Conservation (phyloP, 2,113 vertebrate species). For the Raja brachyura region DNA sequence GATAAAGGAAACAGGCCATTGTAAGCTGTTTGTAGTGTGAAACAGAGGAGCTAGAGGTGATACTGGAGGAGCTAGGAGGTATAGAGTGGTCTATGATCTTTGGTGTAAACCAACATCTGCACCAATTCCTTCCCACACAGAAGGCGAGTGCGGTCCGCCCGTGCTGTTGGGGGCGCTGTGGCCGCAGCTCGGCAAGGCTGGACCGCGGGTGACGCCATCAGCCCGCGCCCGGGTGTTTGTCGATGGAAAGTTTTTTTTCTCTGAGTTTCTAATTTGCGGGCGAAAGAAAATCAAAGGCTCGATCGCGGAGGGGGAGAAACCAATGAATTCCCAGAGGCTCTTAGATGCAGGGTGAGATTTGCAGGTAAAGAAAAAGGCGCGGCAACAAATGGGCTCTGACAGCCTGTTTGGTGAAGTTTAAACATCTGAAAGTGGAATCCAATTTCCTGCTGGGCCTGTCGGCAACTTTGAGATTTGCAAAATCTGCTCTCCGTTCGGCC, state of each 20-base stretch:
- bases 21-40: no score
- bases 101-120: no score
- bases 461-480: slow-evolving; percentile 12
- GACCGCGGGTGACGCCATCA: slow-evolving; percentile 9
- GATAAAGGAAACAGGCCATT: no score
- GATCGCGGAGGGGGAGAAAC: background rate
- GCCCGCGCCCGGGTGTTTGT: slow-evolving; percentile 26
- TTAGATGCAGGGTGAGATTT: slow-evolving; percentile 4
- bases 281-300: slow-evolving; percentile 10
- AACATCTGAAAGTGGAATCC: slow-evolving; percentile 12
- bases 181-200: background rate
- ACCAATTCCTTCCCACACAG: no score
- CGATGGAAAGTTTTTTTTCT: slow-evolving; percentile 24
- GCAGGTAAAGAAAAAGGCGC: background rate
- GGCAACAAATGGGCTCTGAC: background rate
- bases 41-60: no score
- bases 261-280: slow-evolving; percentile 33
- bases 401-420: slow-evolving; percentile 26
- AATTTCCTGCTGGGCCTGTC: slow-evolving; percentile 34
- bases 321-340: background rate
- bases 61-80: no score
- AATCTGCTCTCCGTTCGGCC: background rate
- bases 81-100: no score
- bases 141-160: background rate
- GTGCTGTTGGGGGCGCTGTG: background rate